phyloP scores from a whole-genome alignment of 2,888 invertebrate species.

The Cataglyphis cursor region DNA sequence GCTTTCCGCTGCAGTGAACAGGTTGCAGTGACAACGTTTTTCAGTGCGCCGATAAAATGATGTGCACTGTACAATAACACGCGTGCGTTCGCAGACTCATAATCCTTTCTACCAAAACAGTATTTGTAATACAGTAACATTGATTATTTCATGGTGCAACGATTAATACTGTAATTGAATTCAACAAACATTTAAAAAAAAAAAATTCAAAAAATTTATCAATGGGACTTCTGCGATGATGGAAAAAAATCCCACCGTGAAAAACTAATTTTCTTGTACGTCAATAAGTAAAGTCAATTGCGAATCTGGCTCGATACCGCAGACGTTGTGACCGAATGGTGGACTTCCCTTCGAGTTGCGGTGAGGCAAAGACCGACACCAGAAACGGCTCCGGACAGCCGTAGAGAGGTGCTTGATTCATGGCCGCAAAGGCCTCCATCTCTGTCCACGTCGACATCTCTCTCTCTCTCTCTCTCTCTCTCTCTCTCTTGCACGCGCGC shows the following conservation, averaged over 20 bases:
- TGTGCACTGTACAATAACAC: conserved; percentile 51
- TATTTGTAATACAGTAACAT: not conserved
- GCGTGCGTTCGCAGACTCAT: not conserved
- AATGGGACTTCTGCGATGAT: too few species aligned
- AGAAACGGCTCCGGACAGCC: conserved; percentile 54
- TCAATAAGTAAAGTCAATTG: conserved; percentile 20
- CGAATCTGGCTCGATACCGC: conserved; percentile 17
- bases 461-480: conserved; percentile 55
- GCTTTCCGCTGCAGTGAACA: conserved; percentile 67
- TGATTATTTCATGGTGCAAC: conserved; percentile 1
- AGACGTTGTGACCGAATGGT: conserved; percentile 36
- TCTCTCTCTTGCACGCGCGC: conserved; percentile 43
- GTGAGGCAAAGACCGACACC: conserved; percentile 19
- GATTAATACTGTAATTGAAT: not conserved
- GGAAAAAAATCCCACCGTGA: not conserved
- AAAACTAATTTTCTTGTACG: conserved; percentile 9
- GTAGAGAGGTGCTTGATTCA: conserved; percentile 67
- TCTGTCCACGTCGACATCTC: conserved; percentile 25
- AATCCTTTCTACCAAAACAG: not conserved
- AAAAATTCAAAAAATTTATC: not conserved
- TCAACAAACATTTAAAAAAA: not conserved
- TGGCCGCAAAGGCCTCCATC: conserved; percentile 42
- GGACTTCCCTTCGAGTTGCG: conserved; percentile 34
- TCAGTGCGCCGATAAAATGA: conserved; percentile 13
- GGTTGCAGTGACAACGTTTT: conserved; percentile 62